A percentile compares a stretch with the other conserved stretches of the same genome.
Evolutionary conservation across 2,888 invertebrate genomes (phyloP).

Genomic region (Noctuana brunneofusca): DNA sequence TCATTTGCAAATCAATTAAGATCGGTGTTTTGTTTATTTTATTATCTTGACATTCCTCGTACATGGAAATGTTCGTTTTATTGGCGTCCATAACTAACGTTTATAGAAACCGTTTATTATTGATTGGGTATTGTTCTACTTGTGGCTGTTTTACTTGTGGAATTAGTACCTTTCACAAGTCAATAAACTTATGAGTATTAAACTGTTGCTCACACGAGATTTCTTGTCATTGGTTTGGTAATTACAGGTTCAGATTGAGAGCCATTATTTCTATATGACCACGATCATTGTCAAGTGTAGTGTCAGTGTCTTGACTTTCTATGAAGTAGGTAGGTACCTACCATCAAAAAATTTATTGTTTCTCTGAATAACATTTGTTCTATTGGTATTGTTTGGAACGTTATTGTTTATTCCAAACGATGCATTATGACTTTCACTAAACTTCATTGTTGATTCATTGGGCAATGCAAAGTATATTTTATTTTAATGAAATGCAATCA

Average conservation of each 20-base stretch:
- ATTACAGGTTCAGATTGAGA: background rate
- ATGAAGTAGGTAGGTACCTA: background rate
- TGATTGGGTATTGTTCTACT: slow-evolving; percentile 23
- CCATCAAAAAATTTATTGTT: slow-evolving; percentile 19
- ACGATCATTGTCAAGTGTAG: slow-evolving; percentile 4
- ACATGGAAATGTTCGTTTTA: slow-evolving; percentile 30
- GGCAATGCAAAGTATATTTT: slow-evolving; percentile 47
- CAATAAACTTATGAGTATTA: background rate
- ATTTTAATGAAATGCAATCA: slow-evolving; percentile 56
- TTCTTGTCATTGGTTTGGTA: background rate
- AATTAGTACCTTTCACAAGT: background rate
- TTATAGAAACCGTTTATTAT: slow-evolving; percentile 21
- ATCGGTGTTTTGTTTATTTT: slow-evolving; percentile 37
- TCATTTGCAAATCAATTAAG: slow-evolving; percentile 37
- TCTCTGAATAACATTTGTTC: slow-evolving; percentile 24
- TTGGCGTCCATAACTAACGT: slow-evolving; percentile 18
- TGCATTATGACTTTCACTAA: slow-evolving; percentile 39
- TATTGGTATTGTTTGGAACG: slow-evolving; percentile 28
- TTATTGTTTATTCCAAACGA: slow-evolving; percentile 39
- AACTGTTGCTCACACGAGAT: background rate
- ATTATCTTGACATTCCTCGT: slow-evolving; percentile 36
- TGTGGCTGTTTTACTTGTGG: background rate
- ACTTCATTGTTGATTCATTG: slow-evolving; percentile 47
- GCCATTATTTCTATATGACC: background rate
- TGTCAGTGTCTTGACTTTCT: slow-evolving; percentile 7